phyloP scores from a whole-genome alignment of 2,888 invertebrate species.

The Sarcophaga caerulescens region DNA sequence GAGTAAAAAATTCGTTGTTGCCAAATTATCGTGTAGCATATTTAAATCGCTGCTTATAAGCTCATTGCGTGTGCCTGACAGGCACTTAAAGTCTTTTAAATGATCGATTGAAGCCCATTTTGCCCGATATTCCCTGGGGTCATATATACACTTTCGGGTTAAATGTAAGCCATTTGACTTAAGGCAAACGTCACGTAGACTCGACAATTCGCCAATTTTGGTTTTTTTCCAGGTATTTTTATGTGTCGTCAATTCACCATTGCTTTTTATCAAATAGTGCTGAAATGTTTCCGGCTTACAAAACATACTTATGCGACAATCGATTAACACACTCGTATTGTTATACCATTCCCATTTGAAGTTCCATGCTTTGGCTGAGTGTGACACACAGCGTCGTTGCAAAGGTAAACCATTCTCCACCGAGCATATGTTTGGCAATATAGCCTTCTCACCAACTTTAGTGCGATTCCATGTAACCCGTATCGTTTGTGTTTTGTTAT shows the following conservation, averaged over 20 bases:
- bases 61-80: slow-evolving; percentile 70
- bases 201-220: slow-evolving; percentile 77
- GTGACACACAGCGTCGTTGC: slow-evolving; percentile 31
- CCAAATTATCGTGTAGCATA: slow-evolving; percentile 67
- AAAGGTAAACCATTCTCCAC: slow-evolving; percentile 37
- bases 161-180: slow-evolving; percentile 84
- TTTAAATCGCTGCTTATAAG: slow-evolving; percentile 72
- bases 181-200: slow-evolving; percentile 81
- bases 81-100: slow-evolving; percentile 70
- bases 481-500: slow-evolving; percentile 49
- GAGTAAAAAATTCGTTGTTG: slow-evolving; percentile 25
- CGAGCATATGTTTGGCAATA: slow-evolving; percentile 56
- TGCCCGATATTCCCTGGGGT: slow-evolving; percentile 82
- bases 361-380: not conserved
- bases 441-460: slow-evolving; percentile 32
- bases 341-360: slow-evolving; percentile 13
- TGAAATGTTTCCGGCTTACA: slow-evolving; percentile 65
- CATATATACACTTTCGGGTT: slow-evolving; percentile 83
- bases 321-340: slow-evolving; percentile 38
- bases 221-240: slow-evolving; percentile 66
- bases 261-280: slow-evolving; percentile 56
- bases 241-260: slow-evolving; percentile 27
- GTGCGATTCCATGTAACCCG: slow-evolving; percentile 59
- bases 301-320: slow-evolving; percentile 49
- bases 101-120: slow-evolving; percentile 82